These are phyloP conservation scores for Hoplias malabaricus DNA, from an alignment of 2,113 vertebrate genomes.

Conservation along the genomic window DNA sequence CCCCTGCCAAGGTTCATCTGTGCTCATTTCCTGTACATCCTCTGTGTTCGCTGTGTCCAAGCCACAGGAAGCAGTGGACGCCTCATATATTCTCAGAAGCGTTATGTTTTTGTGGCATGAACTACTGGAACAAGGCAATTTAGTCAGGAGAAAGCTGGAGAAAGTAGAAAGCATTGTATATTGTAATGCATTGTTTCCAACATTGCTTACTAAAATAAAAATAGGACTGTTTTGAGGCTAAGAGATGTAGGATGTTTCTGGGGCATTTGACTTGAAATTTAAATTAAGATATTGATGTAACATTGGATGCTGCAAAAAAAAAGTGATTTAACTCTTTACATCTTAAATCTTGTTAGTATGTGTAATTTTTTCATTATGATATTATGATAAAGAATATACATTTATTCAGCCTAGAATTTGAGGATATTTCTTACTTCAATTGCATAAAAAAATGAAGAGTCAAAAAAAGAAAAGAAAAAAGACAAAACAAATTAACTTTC, in stretches of 20 bases:
- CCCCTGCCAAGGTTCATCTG: conserved; percentile 54
- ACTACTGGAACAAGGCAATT: conserved; percentile 1
- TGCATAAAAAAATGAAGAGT: no score
- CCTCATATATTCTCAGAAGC: conserved; percentile 16
- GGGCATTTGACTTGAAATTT: background rate
- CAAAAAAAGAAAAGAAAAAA: no score
- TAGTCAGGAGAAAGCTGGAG: background rate
- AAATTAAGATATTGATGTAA: no score
- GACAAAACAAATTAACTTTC: no score
- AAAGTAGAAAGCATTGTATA: background rate
- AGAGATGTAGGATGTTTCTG: background rate
- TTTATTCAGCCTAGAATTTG: no score
- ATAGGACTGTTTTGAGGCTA: background rate
- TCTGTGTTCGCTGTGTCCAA: conserved; percentile 34
- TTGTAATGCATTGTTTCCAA: background rate
- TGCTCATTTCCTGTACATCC: conserved; percentile 64
- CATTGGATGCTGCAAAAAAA: no score
- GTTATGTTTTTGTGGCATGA: conserved; percentile 30
- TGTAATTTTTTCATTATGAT: no score
- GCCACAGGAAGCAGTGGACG: conserved; percentile 65
- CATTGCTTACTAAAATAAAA: background rate
- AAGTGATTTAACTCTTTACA: no score
- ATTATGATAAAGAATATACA: no score
- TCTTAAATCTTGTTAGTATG: no score
- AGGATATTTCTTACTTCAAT: no score